phyloP scores from a whole-genome alignment of 2,797 vertebrate species.

The Brachyrhaphis roseni region DNA sequence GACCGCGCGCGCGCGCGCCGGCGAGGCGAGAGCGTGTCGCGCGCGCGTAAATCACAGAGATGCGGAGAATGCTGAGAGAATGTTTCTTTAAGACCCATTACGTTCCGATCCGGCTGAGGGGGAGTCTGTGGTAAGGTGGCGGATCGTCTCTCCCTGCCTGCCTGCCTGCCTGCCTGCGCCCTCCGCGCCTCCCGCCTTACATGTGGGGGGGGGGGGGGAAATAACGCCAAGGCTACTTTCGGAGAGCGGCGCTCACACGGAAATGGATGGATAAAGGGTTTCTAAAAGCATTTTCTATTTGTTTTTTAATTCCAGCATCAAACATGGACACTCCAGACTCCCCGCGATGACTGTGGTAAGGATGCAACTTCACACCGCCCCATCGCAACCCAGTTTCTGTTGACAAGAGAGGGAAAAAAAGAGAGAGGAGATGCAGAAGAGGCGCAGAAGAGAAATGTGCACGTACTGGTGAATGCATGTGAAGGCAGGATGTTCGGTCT shows the following conservation, averaged over 20 bases:
- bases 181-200: constrained; percentile 69
- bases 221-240: constrained; percentile 31
- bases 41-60: constrained; percentile 75
- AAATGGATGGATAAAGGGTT: constrained; percentile 71
- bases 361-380: constrained; percentile 76
- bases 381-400: constrained; percentile 57
- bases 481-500: constrained; percentile 17
- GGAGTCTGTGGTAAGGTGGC: constrained; percentile 75
- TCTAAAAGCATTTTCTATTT: constrained; percentile 24
- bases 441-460: constrained; percentile 3
- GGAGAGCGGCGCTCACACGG: constrained; percentile 54
- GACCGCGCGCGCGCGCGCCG: constrained; percentile 35
- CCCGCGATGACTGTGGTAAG: constrained; percentile 77
- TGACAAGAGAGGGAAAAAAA: constrained; percentile 1
- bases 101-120: constrained; percentile 77
- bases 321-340: constrained; percentile 67
- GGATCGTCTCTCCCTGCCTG: constrained; percentile 72
- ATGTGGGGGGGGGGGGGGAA: constrained; percentile 53
- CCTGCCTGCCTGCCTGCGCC: constrained; percentile 51
- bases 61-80: constrained; percentile 79
- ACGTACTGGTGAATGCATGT: constrained; percentile 24
- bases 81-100: constrained; percentile 85
- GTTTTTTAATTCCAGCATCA: constrained; percentile 50
- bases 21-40: constrained; percentile 35
- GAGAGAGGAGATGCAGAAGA: not conserved